These are phyloP conservation scores for Cylloceria caligata DNA, from an alignment of 2,888 invertebrate species.

Conservation along the genomic window DNA sequence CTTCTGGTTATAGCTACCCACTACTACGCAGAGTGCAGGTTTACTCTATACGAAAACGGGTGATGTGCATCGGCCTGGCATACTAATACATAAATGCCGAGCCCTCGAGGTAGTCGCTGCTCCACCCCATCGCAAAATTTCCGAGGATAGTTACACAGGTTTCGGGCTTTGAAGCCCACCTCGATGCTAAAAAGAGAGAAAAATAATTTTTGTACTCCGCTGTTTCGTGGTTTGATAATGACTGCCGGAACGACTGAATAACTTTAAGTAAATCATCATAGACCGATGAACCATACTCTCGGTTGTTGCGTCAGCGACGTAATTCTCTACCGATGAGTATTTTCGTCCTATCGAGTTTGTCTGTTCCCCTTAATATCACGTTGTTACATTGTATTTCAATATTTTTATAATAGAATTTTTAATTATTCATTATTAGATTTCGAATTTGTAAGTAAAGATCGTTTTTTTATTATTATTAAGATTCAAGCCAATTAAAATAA, in stretches of 20 bases:
- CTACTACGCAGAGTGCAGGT: constrained; percentile 50
- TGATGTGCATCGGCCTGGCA: constrained; percentile 55
- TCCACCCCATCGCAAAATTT: constrained; percentile 52
- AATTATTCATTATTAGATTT: too few species aligned
- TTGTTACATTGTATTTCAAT: too few species aligned
- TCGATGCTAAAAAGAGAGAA: constrained; percentile 48
- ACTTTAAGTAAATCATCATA: constrained; percentile 23
- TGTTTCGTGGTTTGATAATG: constrained; percentile 53
- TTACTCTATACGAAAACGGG: constrained; percentile 48
- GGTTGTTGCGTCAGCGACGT: too few species aligned
- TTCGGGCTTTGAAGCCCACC: constrained; percentile 50
- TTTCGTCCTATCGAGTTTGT: too few species aligned
- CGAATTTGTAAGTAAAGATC: too few species aligned
- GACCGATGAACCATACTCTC: not conserved
- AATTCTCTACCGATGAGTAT: too few species aligned
- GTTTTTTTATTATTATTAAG: too few species aligned
- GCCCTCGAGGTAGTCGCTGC: constrained; percentile 61
- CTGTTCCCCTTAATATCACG: too few species aligned
- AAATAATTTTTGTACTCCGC: constrained; percentile 19
- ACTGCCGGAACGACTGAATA: constrained; percentile 46
- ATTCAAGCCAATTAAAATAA: too few species aligned
- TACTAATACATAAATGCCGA: constrained; percentile 57
- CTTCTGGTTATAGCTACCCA: constrained; percentile 20
- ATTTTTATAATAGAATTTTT: too few species aligned
- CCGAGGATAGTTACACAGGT: constrained; percentile 41